Evolutionary conservation across 30 jellyfish, hydroid and myxozoan genomes (phyloP).

Genomic region (Haliclystus octoradiatus): DNA sequence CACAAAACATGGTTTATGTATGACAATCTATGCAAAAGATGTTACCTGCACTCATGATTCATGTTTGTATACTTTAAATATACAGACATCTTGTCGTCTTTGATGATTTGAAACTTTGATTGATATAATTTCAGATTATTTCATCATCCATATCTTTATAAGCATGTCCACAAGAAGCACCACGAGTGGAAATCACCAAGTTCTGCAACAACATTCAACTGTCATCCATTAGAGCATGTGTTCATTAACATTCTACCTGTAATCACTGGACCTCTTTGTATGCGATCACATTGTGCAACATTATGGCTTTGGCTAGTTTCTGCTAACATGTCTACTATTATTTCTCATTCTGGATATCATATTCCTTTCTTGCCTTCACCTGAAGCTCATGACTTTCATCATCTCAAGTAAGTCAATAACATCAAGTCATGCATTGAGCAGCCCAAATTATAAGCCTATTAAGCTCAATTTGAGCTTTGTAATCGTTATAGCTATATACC

Average conservation of each 20-base stretch:
- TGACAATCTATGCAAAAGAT: too few relatives aligned
- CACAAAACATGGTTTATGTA: too few relatives aligned
- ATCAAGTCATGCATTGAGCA: not conserved
- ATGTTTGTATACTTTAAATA: too few relatives aligned
- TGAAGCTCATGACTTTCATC: constrained; percentile 94
- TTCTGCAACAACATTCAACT: constrained; percentile 47
- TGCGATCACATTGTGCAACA: constrained; percentile 92
- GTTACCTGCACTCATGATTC: too few relatives aligned
- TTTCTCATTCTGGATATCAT: constrained; percentile 87
- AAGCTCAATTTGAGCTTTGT: too few relatives aligned
- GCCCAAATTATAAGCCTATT: too few relatives aligned
- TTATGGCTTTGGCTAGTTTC: constrained; percentile 51
- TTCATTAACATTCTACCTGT: constrained; percentile 56
- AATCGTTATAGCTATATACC: too few relatives aligned
- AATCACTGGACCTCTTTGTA: constrained; percentile 53
- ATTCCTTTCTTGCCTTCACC: constrained; percentile 92
- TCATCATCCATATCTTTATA: constrained; percentile 83
- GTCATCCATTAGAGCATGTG: constrained; percentile 79
- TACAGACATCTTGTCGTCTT: too few relatives aligned
- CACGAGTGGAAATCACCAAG: constrained; percentile 96
- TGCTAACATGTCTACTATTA: constrained; percentile 53
- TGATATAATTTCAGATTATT: constrained; percentile 30
- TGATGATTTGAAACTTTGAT: not conserved
- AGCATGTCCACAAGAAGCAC: constrained; percentile 72
- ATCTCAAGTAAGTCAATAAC: constrained; percentile 43